phyloP scores from a whole-genome alignment of 2,113 vertebrate species.

The Malurus elegans region DNA sequence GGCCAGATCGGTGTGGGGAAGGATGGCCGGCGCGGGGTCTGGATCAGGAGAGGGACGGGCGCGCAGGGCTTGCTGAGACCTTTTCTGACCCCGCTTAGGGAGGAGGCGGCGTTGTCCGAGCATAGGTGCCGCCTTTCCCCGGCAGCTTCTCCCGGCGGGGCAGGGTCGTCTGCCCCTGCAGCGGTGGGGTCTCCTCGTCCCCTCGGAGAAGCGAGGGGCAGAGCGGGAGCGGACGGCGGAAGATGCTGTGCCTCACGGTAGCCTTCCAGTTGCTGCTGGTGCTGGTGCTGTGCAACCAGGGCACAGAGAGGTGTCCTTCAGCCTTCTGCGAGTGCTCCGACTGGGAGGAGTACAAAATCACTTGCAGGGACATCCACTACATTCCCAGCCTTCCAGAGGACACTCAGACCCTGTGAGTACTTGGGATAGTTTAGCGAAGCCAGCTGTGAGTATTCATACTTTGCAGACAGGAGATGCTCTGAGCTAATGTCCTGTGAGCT shows the following conservation, averaged over 20 bases:
- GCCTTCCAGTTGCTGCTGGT: slow-evolving; percentile 55
- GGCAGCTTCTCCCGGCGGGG: not conserved
- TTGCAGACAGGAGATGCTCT: not conserved
- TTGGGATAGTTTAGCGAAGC: not conserved
- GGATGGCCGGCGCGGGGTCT: not conserved
- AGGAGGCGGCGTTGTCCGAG: not conserved
- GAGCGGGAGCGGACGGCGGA: not conserved
- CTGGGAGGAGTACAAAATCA: slow-evolving; percentile 81
- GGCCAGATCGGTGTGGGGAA: not conserved
- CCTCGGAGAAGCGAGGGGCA: not conserved
- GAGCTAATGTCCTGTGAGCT: not conserved
- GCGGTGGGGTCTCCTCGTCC: not conserved
- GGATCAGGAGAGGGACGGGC: not conserved
- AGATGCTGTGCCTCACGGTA: slow-evolving; percentile 46
- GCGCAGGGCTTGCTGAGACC: not conserved
- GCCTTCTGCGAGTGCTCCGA: slow-evolving; percentile 85
- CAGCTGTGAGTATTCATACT: accelerated
- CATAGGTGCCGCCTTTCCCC: not conserved
- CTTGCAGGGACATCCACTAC: slow-evolving; percentile 80
- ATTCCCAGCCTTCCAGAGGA: slow-evolving; percentile 84
- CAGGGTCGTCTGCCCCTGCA: not conserved
- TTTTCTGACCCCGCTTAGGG: not conserved
- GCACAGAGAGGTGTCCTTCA: slow-evolving; percentile 62
- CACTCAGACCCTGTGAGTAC: slow-evolving; percentile 91
- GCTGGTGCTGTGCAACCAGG: slow-evolving; percentile 11